phyloP scores from a whole-genome alignment of 2,888 invertebrate species.

The Cremastinae sp. region DNA sequence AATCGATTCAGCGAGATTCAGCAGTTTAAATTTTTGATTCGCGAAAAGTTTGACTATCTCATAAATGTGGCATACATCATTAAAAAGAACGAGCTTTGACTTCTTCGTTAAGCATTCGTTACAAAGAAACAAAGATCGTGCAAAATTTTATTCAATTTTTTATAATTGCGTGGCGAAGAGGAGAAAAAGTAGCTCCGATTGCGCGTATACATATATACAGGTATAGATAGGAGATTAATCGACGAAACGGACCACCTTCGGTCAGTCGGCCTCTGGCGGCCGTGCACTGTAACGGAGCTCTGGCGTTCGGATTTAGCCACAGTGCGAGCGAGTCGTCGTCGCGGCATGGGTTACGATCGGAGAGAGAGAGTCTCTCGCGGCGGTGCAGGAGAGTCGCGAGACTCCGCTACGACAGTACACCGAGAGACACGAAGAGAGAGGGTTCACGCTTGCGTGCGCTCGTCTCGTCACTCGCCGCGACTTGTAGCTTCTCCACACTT shows the following conservation, averaged over 20 bases:
- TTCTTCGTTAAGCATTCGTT: too few relatives aligned
- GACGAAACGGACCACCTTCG: constrained; percentile 28
- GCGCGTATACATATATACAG: too few relatives aligned
- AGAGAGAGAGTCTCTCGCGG: constrained; percentile 60
- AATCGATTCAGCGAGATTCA: too few relatives aligned
- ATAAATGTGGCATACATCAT: too few relatives aligned
- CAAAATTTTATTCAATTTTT: too few relatives aligned
- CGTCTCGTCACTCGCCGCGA: constrained; percentile 53
- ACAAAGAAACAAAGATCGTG: too few relatives aligned
- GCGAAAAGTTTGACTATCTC: too few relatives aligned
- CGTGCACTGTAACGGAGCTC: constrained; percentile 72
- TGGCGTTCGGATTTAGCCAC: constrained; percentile 61
- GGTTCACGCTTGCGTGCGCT: constrained; percentile 38
- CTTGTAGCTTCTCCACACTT: constrained; percentile 46
- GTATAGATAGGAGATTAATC: too few relatives aligned
- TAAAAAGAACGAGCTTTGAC: too few relatives aligned
- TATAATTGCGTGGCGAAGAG: too few relatives aligned
- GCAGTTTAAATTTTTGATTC: too few relatives aligned
- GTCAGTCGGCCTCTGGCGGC: constrained; percentile 70
- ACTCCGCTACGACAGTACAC: constrained; percentile 44
- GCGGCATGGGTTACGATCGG: constrained; percentile 46
- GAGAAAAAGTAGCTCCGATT: too few relatives aligned
- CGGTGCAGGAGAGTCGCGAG: constrained; percentile 59
- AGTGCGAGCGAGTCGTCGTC: constrained; percentile 43
- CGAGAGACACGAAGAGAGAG: constrained; percentile 49